Percentiles rank a stretch among this genome's conserved stretches.
phyloP scores from a whole-genome alignment of 2,113 vertebrate genomes.

The Halichoerus grypus region DNA sequence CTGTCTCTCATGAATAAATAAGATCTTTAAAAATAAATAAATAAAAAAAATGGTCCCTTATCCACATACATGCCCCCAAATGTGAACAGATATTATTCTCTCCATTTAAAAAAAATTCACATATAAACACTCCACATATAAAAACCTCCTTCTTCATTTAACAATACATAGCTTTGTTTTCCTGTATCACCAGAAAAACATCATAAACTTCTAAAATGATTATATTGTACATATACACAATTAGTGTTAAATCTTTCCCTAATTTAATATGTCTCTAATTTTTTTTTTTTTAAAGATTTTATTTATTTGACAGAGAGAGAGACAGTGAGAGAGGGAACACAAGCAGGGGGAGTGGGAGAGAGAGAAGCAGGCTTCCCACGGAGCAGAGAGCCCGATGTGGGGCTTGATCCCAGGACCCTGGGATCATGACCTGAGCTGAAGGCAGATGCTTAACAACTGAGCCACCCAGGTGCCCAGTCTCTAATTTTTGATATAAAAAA shows the following conservation, averaged over 20 bases:
- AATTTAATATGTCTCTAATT: background rate
- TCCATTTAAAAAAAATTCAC: conserved; percentile 27
- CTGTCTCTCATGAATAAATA: too few relatives aligned
- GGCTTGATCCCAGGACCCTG: too few relatives aligned
- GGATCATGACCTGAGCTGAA: too few relatives aligned
- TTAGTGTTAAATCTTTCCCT: background rate
- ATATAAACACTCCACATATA: background rate
- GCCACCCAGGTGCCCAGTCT: background rate
- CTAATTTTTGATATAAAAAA: conserved; percentile 35
- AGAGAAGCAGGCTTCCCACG: too few relatives aligned
- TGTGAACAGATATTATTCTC: background rate
- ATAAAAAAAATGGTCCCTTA: background rate
- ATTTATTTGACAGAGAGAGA: too few relatives aligned
- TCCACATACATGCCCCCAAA: background rate
- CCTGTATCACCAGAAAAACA: conserved; percentile 16
- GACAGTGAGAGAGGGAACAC: too few relatives aligned
- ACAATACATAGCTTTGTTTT: conserved; percentile 22
- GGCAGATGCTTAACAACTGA: too few relatives aligned
- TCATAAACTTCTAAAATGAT: background rate
- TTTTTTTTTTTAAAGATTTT: background rate
- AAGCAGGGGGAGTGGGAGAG: too few relatives aligned
- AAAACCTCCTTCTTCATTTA: background rate
- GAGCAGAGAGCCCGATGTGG: too few relatives aligned
- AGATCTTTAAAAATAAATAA: too few relatives aligned
- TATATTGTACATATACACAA: background rate